phyloP scores from a whole-genome alignment of 2,113 vertebrate genomes.

The Melanerpes aurifrons region DNA sequence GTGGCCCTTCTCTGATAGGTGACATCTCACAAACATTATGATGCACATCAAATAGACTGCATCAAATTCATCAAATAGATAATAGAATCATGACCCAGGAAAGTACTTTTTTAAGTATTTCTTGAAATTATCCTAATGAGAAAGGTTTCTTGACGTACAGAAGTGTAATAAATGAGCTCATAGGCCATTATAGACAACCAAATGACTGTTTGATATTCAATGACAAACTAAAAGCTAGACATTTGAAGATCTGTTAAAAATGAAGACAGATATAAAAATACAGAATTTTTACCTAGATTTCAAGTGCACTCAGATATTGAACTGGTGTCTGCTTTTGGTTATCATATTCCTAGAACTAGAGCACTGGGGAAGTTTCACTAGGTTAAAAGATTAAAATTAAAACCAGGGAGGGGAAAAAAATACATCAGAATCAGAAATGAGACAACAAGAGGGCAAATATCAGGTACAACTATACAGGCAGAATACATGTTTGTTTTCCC shows the following conservation, averaged over 20 bases:
- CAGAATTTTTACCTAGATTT: neutral
- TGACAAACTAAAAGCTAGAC: neutral
- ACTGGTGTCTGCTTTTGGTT: neutral
- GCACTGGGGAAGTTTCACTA: neutral
- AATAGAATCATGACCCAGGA: neutral
- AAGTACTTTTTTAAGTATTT: neutral
- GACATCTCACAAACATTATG: neutral
- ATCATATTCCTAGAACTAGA: neutral
- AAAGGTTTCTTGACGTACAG: neutral
- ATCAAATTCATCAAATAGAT: neutral
- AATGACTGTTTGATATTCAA: neutral
- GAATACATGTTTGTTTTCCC: neutral
- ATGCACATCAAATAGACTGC: neutral
- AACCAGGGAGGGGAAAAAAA: neutral
- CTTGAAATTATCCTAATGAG: neutral
- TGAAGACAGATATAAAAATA: neutral
- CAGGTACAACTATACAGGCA: neutral
- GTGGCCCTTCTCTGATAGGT: too few relatives aligned
- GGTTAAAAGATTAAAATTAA: neutral
- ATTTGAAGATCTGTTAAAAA: neutral
- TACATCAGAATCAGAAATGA: neutral
- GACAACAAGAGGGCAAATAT: neutral
- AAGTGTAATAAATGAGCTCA: neutral
- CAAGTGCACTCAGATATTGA: neutral
- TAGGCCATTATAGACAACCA: neutral